Evolutionary conservation across 2,888 invertebrate genomes (phyloP), one percentile per base, ranked within the genome.

Genomic region (Deroplatys truncata): DNA sequence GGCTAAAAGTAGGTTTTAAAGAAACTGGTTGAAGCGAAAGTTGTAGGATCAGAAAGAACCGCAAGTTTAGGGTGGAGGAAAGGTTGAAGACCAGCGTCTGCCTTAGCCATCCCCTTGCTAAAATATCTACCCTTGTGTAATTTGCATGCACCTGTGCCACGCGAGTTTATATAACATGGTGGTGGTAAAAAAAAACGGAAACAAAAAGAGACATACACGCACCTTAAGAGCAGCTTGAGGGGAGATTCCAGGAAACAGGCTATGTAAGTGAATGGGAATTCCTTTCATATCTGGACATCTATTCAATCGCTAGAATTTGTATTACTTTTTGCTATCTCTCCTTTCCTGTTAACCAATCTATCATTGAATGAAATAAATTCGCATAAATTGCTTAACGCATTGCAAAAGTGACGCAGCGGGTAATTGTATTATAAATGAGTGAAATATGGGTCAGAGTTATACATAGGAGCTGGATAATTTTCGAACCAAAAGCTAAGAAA

Each of bases 101-200:
- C 56, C 56, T 15, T 56, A 56, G 15, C 56, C 56, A 16, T 20
- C 56, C 56, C 20, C 56, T 72, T 72, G 56, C 56, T 72, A 72
- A 72, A 72, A 72, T 72, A 20, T 72, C 20, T 72, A 72, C 56
- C 56, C 56, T 72, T 72, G 5, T 72, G 56, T 87, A 87, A 87
- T 87, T 87, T 87, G 87, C 87, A 87, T 87, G 83, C 87, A 87
- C 87, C 87, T 87, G 82, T 35, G 82, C 35, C 87, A 28, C 35
- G 9, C n/a, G 87, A 83, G 82, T 35, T 87, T 83, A 82, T 87
- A 83, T 83, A 87, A 83, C n/a, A n/a, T n/a, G 82, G 35, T 29
- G 15, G 13, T 7, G 25, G 87, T 87, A 87, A 87, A 87, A 87
- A 31, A 87, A 87, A 82, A 43, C 35, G 31, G 2, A 35, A 16